Base-by-base conservation (phyloP, 1,140 invertebrate genomes). In the Drosophila arawakana region DNA sequence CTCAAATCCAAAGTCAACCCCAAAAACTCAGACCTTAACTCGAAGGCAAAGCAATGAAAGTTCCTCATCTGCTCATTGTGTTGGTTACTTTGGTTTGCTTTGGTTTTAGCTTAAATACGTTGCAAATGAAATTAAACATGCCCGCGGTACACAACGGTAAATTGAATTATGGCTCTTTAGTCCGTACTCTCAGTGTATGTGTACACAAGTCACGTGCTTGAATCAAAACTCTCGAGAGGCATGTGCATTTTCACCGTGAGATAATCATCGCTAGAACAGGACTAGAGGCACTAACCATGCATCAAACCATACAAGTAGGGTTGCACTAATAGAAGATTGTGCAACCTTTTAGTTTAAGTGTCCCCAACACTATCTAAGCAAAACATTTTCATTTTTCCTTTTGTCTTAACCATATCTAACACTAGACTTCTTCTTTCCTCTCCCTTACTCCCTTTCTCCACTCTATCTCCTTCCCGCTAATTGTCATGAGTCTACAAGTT, bases 111-210 rank as follows among this genome's bases (percentile, higher is more conserved):
- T 86, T 86, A 89, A 88, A 89, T 88, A 80, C 84, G 70, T 76
- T 89, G 76, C 55, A 89, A 89, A 88, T 81, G 79, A 89, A 88
- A 88, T 88, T 89, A 89, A 88, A 88, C 73, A 88, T 80, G 83
- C 83, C 83, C 80, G 84, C 73, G 83, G 84, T 73, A 55, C 18
- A 52, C 78, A 75, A 78, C 73, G 71, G 78, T 75, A 83, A 89
- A 89, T 89, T 82, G 77, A 88, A 88, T 88, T 88, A 88, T 25
- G 37, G 57, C 49, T 63, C 52, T 59, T 57, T 74, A 62, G 30
- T 75, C 35, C 52, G 43, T 35, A 35, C 54, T 66, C 55, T 62
- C 43, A 50, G 41, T 75, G 57, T 59, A 34, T 73, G 62, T 76
- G 15, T 76, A 55, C 63, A 59, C 25, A 75, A 55, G 84, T 68